These are phyloP conservation scores for Hemibagrus guttatus DNA, from an alignment of 2,797 vertebrate genomes.

Conservation along the genomic window DNA sequence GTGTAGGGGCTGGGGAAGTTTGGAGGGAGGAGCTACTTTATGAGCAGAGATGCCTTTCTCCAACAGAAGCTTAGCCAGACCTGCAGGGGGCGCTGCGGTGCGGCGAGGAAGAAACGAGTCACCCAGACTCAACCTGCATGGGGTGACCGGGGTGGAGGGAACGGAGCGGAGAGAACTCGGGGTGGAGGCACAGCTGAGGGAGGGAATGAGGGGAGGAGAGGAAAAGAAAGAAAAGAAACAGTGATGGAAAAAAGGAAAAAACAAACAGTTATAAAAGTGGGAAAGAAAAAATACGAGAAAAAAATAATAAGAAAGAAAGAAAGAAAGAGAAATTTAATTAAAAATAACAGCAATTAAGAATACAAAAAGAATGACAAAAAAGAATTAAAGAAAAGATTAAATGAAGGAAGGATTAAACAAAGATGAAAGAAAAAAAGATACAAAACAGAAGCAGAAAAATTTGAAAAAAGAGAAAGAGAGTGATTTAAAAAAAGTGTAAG, in stretches of 20 bases:
- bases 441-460: background rate
- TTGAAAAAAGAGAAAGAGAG: background rate
- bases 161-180: constrained; percentile 78
- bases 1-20: constrained; percentile 52
- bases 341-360: background rate
- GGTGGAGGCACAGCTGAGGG: constrained; percentile 69
- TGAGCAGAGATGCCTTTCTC: constrained; percentile 94
- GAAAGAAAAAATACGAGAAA: background rate
- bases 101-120: constrained; percentile 82
- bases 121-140: constrained; percentile 84
- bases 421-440: background rate
- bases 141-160: constrained; percentile 80
- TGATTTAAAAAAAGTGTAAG: background rate
- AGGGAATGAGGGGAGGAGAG: background rate
- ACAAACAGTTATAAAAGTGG: background rate
- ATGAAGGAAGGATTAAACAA: background rate
- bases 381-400: background rate
- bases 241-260: background rate
- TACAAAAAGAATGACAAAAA: background rate
- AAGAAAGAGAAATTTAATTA: background rate
- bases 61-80: constrained; percentile 87
- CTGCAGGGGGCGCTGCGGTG: constrained; percentile 69
- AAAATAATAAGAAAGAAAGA: background rate
- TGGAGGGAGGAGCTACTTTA: constrained; percentile 74
- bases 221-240: background rate